Conservation (phyloP, 2,113 vertebrate species). For the Micromys minutus region DNA sequence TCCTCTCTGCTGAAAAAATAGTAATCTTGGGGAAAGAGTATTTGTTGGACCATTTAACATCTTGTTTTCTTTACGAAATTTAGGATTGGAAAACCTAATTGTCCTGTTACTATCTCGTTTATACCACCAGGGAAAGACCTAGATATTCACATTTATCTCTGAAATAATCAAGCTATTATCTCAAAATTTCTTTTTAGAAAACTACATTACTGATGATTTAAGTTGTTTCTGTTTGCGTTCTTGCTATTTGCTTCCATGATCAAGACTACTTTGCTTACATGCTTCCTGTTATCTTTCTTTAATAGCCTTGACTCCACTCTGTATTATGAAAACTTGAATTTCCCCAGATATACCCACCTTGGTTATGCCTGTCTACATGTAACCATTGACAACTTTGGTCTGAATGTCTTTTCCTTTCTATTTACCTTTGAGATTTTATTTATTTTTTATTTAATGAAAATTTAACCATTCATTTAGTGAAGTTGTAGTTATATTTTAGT, state of each 20-base stretch:
- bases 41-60: neutral
- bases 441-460: neutral
- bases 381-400: neutral
- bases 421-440: neutral
- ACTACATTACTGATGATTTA: neutral
- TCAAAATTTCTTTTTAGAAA: neutral
- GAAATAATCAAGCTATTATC: neutral
- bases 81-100: fast-evolving
- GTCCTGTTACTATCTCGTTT: neutral
- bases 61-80: neutral
- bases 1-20: neutral
- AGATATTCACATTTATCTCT: neutral
- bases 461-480: neutral
- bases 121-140: neutral
- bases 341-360: neutral
- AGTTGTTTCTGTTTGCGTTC: neutral
- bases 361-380: neutral
- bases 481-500: neutral
- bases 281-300: neutral
- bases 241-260: neutral
- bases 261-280: neutral
- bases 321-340: neutral
- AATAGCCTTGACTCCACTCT: neutral
- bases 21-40: neutral
- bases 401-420: neutral